Percentiles rank a stretch among this genome's conserved stretches.
These are phyloP conservation scores for Orcinus orca DNA, from an alignment of 2,113 vertebrate species.

Conservation along the genomic window DNA sequence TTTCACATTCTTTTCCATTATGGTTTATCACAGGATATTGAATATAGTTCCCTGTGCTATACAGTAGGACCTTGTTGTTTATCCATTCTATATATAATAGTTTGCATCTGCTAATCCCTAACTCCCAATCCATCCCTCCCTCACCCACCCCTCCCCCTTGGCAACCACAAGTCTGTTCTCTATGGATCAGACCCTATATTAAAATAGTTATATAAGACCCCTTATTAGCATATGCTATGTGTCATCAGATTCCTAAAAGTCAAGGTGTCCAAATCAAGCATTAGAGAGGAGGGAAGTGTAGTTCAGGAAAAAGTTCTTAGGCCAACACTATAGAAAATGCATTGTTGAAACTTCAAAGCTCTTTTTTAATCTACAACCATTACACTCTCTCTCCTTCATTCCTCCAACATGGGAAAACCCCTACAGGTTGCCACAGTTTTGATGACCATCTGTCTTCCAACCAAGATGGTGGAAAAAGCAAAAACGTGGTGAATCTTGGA, in stretches of 20 bases:
- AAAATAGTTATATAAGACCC: background rate
- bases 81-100: background rate
- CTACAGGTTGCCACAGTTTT: slow-evolving; percentile 94
- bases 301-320: background rate
- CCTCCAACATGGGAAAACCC: slow-evolving; percentile 43
- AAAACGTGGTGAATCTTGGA: slow-evolving; percentile 96
- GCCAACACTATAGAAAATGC: background rate
- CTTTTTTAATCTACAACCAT: slow-evolving; percentile 65
- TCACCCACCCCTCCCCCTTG: background rate
- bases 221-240: background rate
- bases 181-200: background rate
- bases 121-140: background rate
- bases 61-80: background rate
- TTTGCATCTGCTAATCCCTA: background rate
- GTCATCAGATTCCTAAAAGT: background rate
- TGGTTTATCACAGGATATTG: background rate
- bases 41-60: background rate
- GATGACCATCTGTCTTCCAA: slow-evolving; percentile 93
- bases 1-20: background rate
- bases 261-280: background rate
- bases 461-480: slow-evolving; percentile 96
- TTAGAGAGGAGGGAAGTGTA: background rate
- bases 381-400: slow-evolving; percentile 61
- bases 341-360: slow-evolving; percentile 70
- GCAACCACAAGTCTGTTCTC: background rate